Conservation (phyloP, 2,797 vertebrate species). For the Chloroceryle amazona region DNA sequence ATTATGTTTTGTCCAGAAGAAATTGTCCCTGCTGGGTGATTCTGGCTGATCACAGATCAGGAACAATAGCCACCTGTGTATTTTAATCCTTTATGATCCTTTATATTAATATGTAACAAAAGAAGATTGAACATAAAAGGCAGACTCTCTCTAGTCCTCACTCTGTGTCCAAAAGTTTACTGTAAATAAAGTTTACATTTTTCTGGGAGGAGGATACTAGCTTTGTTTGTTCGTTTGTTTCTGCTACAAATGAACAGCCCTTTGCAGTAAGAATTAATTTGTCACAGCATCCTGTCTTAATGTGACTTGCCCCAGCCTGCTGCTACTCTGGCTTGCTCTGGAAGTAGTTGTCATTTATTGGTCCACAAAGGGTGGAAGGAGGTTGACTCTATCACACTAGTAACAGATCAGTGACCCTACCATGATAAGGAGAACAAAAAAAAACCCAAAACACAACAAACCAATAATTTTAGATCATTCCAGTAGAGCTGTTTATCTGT, state of each 20-base stretch:
- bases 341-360: neutral
- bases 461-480: neutral
- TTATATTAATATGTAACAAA: neutral
- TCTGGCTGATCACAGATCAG: neutral
- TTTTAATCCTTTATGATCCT: neutral
- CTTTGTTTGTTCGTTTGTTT: too few relatives aligned
- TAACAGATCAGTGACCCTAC: neutral
- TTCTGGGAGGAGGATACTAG: neutral
- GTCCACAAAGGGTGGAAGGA: neutral
- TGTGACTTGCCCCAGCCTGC: neutral
- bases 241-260: neutral
- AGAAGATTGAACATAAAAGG: neutral
- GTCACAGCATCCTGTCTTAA: neutral
- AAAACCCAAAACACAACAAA: accelerated
- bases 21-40: neutral
- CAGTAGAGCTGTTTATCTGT: neutral
- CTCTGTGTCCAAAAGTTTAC: neutral
- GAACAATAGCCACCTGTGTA: constrained; percentile 39
- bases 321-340: neutral
- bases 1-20: neutral
- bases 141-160: neutral
- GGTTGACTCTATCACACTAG: neutral
- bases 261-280: neutral
- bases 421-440: neutral
- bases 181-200: neutral